Conservation (phyloP, 2,113 vertebrate genomes). For the Barnardius zonarius region DNA sequence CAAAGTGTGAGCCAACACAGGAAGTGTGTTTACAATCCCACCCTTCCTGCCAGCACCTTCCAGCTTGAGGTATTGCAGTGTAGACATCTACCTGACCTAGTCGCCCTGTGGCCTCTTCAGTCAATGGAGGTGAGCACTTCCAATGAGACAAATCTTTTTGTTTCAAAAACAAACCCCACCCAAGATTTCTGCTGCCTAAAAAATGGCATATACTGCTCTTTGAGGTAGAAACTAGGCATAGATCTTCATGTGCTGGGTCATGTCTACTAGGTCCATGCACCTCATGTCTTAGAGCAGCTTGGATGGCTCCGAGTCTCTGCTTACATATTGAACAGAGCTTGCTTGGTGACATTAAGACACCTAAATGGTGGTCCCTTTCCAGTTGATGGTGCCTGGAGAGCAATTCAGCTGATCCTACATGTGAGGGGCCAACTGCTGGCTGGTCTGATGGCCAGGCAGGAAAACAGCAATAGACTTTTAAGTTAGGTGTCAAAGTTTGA, state of each 20-base stretch:
- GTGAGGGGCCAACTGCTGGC: neutral
- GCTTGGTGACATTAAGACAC: neutral
- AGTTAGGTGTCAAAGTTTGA: neutral
- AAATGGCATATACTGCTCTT: neutral
- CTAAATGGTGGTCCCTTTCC: neutral
- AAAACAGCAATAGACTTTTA: neutral
- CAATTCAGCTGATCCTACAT: neutral
- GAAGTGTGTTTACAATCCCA: neutral
- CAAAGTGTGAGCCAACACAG: neutral
- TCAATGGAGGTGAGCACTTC: neutral
- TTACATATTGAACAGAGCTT: neutral
- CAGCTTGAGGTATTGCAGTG: neutral
- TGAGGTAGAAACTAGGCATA: neutral
- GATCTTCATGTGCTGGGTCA: neutral
- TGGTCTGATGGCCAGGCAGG: neutral
- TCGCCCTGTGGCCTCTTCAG: neutral
- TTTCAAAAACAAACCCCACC: neutral
- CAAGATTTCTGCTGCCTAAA: neutral
- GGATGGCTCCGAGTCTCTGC: neutral
- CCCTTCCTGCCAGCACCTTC: slow-evolving; percentile 54
- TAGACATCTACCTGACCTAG: neutral
- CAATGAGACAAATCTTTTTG: neutral
- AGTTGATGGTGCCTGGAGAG: neutral
- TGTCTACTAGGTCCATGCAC: neutral
- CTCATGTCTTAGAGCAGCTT: neutral